Conservation (phyloP, 1,140 invertebrate genomes). For the Pachypeltis micranthus region DNA sequence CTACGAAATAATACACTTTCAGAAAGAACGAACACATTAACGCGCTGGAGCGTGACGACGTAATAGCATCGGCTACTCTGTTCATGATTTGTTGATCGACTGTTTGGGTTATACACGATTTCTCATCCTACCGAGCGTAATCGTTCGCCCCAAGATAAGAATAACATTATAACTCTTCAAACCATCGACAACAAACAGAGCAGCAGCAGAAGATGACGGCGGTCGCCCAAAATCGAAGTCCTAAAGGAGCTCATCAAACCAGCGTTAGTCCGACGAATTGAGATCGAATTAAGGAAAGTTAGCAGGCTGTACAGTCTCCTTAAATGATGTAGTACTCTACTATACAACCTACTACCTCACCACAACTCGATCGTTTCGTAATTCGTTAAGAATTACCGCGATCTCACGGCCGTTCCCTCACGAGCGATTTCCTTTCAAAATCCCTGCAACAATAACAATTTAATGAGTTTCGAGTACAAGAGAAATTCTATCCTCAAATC, state of each 20-base stretch:
- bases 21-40: too few species aligned
- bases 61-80: too few species aligned
- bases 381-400: too few species aligned
- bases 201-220: not conserved
- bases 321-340: constrained; percentile 51
- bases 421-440: too few species aligned
- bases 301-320: constrained; percentile 63
- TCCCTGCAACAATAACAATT: too few species aligned
- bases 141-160: not conserved
- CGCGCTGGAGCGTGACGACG: too few species aligned
- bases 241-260: too few species aligned
- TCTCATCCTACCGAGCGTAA: not conserved
- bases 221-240: not conserved
- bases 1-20: too few species aligned
- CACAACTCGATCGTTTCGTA: constrained; percentile 34
- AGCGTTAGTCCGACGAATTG: not conserved
- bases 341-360: constrained; percentile 71
- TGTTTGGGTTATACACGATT: constrained; percentile 8
- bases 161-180: constrained; percentile 3
- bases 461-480: too few species aligned
- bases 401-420: too few species aligned
- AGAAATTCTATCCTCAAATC: too few species aligned
- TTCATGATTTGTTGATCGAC: constrained; percentile 1
- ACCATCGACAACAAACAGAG: constrained; percentile 3
- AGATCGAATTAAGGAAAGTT: constrained; percentile 45